These are phyloP conservation scores for Sylvietta virens DNA, from an alignment of 2,113 vertebrate genomes.

Conservation along the genomic window DNA sequence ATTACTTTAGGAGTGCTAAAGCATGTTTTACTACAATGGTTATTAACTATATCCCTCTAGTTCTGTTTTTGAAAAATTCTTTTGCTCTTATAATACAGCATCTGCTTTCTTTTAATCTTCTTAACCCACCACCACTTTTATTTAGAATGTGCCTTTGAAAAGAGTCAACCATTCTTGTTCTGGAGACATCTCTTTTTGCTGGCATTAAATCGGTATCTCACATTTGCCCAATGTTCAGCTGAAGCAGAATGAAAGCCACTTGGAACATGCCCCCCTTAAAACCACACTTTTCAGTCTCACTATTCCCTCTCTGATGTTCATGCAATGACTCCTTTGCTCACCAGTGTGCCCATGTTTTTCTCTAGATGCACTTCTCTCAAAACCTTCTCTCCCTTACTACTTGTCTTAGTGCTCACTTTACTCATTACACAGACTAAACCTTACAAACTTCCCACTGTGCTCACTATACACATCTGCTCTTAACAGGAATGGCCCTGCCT, in stretches of 20 bases:
- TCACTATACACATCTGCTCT: background rate
- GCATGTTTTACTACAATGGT: background rate
- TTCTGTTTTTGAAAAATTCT: background rate
- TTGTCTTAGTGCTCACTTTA: background rate
- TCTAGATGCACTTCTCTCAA: background rate
- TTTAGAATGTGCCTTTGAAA: background rate
- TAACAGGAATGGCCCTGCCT: background rate
- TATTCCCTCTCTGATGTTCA: background rate
- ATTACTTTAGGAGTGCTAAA: background rate
- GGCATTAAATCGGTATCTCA: background rate
- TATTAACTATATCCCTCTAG: background rate
- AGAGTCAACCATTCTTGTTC: background rate
- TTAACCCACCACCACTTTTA: background rate
- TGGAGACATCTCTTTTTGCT: background rate
- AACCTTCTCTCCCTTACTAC: background rate
- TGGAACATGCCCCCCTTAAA: background rate
- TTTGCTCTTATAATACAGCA: background rate
- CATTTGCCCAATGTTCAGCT: background rate
- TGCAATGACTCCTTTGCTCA: background rate
- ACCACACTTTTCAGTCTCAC: background rate
- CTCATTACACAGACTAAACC: background rate
- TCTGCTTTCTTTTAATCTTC: background rate
- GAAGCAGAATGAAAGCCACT: background rate
- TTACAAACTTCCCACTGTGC: rapidly evolving
- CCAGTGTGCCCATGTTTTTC: background rate